Evolutionary conservation across 2,888 invertebrate species (phyloP), one percentile per base, ranked within the genome.

Genomic region (Ellobium chinense): DNA sequence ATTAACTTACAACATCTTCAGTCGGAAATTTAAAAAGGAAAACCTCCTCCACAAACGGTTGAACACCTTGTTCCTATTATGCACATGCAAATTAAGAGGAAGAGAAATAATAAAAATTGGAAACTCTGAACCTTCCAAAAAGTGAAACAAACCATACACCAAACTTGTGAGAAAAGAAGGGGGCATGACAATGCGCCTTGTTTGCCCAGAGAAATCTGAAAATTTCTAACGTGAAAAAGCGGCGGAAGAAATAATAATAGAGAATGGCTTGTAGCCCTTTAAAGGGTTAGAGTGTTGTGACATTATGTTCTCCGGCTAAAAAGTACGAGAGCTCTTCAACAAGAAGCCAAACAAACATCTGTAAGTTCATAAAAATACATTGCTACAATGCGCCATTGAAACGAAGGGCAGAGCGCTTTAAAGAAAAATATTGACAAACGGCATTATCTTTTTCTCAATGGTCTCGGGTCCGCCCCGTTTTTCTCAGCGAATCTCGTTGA

Each of bases 311-410:
- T 70, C 34, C 56, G 36, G 27, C 36, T 58, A 60, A 72, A n/a
- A 27, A 34, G 72, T 60, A n/a, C 36, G 14, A 36, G 72, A 36
- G 27, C 58, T 21, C 72, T 72, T 34, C n/a, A 18, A 58, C 36
- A 56, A 60, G 29, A 72, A 72, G 72, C 58, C 72, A 72, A 72
- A 72, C 72, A 72, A 72, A 72, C 72, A 72, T 58, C 60, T 60
- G 72, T 58, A 37, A 72, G 72, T 72, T 72, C 60, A 72, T 72
- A 72, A 72, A 72, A 72, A 72, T 72, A 72, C 34, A 60, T 72
- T 18, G 70, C 70, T 58, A 70, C 70, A 70, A 29, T 70, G 27
- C n/a, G 36, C 58, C 24, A 60, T 34, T 60, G 24, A 60, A n/a
- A 31, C 24, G 36, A 27, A 72, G 60, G 46, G 72, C 24, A 21